Conservation (phyloP, 1,140 invertebrate species). For the Drosophila tsacasi region DNA sequence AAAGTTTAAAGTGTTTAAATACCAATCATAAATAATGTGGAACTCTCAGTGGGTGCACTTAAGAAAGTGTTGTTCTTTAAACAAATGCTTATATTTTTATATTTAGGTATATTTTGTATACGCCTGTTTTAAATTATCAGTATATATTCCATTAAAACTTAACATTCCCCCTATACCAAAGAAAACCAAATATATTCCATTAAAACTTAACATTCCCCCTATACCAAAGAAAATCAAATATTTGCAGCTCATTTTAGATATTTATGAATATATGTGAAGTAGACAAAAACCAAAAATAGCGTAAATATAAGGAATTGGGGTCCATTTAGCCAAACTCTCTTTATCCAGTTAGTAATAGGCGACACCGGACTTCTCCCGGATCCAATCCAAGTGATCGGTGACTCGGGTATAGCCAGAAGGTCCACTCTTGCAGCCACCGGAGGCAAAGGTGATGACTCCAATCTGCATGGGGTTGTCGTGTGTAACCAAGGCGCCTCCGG, state of each 20-base stretch:
- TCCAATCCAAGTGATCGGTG: constrained; percentile 43
- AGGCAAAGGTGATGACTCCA: constrained; percentile 34
- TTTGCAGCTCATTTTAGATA: not conserved
- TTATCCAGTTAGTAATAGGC: constrained; percentile 24
- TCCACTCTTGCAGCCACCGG: constrained; percentile 10
- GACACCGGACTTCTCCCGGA: constrained; percentile 46
- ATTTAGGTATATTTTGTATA: no score
- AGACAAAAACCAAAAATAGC: not conserved
- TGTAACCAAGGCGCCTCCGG: constrained; percentile 47
- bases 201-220: not conserved
- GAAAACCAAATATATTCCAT: not conserved
- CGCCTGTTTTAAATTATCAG: no score
- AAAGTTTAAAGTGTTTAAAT: not conserved
- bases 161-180: not conserved
- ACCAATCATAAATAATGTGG: constrained; percentile 1
- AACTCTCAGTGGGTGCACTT: no score
- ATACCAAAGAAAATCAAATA: not conserved
- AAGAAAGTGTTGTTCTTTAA: not conserved
- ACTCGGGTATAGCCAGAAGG: constrained; percentile 37
- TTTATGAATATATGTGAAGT: not conserved
- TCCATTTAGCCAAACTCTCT: not conserved
- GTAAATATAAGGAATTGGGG: not conserved
- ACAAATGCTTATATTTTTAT: not conserved
- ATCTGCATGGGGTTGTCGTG: constrained; percentile 37
- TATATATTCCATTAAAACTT: not conserved